phyloP scores from a whole-genome alignment of 2,797 vertebrate genomes.

The Botia kubotai region DNA sequence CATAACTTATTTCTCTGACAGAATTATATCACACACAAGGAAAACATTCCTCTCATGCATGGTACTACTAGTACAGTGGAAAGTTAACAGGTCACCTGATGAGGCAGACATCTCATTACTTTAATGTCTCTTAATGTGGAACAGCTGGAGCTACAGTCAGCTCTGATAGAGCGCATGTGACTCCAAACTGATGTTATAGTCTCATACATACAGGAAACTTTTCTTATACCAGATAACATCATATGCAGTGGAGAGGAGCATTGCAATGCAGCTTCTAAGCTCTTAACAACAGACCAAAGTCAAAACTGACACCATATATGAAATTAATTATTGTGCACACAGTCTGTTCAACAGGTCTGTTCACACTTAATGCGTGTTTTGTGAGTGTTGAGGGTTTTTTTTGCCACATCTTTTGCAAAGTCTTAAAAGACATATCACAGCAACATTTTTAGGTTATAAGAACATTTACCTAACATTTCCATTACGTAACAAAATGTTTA shows the following conservation, averaged over 20 bases:
- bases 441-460: too few species aligned
- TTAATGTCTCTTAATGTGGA: conserved; percentile 31
- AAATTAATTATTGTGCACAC: too few species aligned
- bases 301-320: too few species aligned
- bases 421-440: too few species aligned
- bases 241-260: conserved; percentile 17
- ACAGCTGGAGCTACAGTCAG: conserved; percentile 10
- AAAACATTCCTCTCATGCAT: conserved; percentile 3
- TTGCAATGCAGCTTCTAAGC: too few species aligned
- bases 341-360: too few species aligned
- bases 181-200: background rate
- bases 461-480: too few species aligned
- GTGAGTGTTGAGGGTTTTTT: too few species aligned
- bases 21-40: background rate
- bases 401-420: too few species aligned
- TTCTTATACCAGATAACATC: conserved; percentile 38
- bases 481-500: too few species aligned
- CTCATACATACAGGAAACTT: conserved; percentile 13
- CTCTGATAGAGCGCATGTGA: conserved; percentile 15
- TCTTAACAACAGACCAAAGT: too few species aligned
- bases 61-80: conserved; percentile 31
- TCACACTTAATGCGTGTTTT: too few species aligned
- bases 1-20: background rate
- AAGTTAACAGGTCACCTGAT: conserved; percentile 31
- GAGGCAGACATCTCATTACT: background rate